phyloP scores from a whole-genome alignment of 2,113 vertebrate species.

The Kryptolebias marmoratus region DNA sequence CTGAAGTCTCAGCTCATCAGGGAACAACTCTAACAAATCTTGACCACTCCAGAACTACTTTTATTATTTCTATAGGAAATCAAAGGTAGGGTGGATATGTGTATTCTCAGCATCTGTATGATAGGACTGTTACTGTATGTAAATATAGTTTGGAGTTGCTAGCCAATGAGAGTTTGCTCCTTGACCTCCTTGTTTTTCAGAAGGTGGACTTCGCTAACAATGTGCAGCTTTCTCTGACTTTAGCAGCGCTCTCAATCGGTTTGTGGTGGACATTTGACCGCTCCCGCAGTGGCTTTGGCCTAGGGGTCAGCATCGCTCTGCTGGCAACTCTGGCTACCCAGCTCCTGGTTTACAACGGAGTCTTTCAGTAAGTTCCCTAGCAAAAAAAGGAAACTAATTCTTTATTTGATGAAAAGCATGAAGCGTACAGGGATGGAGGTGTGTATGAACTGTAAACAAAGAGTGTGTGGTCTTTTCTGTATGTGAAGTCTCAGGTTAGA shows the following conservation, averaged over 20 bases:
- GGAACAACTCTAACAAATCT: too few species aligned
- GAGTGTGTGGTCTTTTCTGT: neutral
- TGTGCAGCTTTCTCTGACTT: constrained; percentile 91
- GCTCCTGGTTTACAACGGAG: constrained; percentile 92
- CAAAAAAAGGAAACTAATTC: neutral
- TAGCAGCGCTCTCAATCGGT: constrained; percentile 95
- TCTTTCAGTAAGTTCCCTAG: constrained; percentile 90
- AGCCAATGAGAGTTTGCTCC: constrained; percentile 41
- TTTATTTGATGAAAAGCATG: neutral
- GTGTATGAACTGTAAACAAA: too few species aligned
- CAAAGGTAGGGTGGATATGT: too few species aligned
- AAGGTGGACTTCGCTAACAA: constrained; percentile 99
- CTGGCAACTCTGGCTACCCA: constrained; percentile 91
- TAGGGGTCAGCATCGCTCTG: constrained; percentile 91
- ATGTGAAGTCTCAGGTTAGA: too few species aligned
- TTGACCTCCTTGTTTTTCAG: constrained; percentile 84
- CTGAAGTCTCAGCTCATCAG: too few species aligned
- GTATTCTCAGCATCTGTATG: too few species aligned
- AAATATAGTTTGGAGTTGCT: too few species aligned
- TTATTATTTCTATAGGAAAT: too few species aligned
- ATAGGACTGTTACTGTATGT: too few species aligned
- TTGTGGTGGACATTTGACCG: constrained; percentile 98
- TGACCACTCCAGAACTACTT: too few species aligned
- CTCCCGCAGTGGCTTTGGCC: constrained; percentile 91
- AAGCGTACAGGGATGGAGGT: neutral